Base-by-base conservation (phyloP, 2,888 invertebrate genomes). In the Monopis laevigella region DNA sequence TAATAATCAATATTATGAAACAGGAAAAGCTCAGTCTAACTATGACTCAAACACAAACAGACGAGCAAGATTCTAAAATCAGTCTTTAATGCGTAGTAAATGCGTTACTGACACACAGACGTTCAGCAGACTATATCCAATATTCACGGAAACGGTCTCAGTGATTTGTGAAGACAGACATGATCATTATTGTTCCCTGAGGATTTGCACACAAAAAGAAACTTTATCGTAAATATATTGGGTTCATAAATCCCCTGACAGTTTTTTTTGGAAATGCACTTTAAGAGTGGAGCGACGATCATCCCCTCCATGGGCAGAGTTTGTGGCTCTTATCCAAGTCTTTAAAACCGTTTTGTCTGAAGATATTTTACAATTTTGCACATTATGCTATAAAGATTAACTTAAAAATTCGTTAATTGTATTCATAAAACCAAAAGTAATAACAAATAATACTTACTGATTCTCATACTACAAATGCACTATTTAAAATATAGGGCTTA, bases 131-230 rank as follows among this genome's bases (percentile, higher is more conserved):
- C 55, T 48, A 43, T 32, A 42, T 39, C 39, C 43, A 42, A 36
- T 27, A 35, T 57, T 54, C 55, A 42, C 43, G 50, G 62, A 59
- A 62, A 48, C 47, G 17, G 18, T 43, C 47, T 48, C 49, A 45
- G 51, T 55, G 54, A 58, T 65, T 60, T 58, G 53, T 52, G 51
- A 56, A 46, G 53, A 53, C 55, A 47, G 51, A 46, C 51, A 48
- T 44, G 43, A 52, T 45, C 46, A 44, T 56, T 51, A 52, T 50
- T 51, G 46, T 49, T 41, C 34, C 45, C 47, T 46, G 34, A 11
- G n/a, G n/a, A 19, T 43, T 45, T 50, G 53, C 49, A 53, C 46
- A 48, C 42, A 47, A 41, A 44, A 43, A 46, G 42, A 46, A 44
- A 6, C 38, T 38, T 10, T 38, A 38, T 24, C 21, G 19, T 2